These are phyloP conservation scores for Rambutsinella grinnellia DNA, from an alignment of 2,888 invertebrate species.

Conservation along the genomic window DNA sequence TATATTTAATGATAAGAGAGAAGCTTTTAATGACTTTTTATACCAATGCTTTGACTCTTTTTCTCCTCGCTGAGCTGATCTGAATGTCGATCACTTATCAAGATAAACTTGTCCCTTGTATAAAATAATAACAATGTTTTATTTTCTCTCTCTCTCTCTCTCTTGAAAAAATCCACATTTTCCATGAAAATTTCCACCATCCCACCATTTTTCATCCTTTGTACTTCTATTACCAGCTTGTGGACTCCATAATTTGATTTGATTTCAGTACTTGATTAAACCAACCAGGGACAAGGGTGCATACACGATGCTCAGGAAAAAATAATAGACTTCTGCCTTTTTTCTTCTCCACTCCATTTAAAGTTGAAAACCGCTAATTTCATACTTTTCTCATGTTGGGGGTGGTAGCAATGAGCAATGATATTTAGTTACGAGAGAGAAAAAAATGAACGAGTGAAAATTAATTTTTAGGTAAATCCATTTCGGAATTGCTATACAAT, in stretches of 20 bases:
- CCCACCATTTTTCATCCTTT: neutral
- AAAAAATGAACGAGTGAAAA: neutral
- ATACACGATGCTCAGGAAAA: neutral
- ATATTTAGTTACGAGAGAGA: neutral
- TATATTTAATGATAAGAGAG: conserved; percentile 31
- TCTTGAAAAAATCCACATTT: neutral
- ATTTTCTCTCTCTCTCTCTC: neutral
- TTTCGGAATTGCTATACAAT: no score
- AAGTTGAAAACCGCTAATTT: neutral
- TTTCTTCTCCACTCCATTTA: neutral
- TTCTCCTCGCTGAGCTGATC: conserved; percentile 22
- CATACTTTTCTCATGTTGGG: neutral
- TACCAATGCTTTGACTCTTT: neutral
- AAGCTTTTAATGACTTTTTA: conserved; percentile 37
- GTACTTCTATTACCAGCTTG: neutral
- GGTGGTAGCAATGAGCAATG: neutral
- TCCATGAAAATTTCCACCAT: neutral
- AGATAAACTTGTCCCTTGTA: conserved; percentile 53
- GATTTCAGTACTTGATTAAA: conserved; percentile 44
- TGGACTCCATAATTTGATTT: conserved; percentile 43
- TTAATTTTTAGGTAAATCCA: no score
- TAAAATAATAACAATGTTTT: conserved; percentile 24
- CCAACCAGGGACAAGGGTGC: neutral
- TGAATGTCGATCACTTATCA: conserved; percentile 45
- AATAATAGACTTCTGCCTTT: neutral